Base-by-base conservation (phyloP, 1,140 invertebrate species). In the Formica selysi region DNA sequence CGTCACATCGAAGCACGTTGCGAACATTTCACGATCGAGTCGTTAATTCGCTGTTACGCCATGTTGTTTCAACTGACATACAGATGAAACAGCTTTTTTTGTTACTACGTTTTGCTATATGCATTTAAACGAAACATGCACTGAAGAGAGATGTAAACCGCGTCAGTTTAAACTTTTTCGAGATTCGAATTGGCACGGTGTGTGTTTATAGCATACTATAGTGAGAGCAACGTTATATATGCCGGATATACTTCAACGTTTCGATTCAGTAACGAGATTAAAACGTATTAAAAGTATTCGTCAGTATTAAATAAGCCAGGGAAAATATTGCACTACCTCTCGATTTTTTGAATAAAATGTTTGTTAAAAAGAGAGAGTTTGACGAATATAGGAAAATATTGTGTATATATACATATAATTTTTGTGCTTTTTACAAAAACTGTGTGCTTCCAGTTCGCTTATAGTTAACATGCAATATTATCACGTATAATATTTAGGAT, bases 41-140 rank as follows among this genome's bases (percentile, higher is more conserved):
- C 67, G 59, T 89, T 86, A 71, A 70, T 16, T 54, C 7, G 81
- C 59, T 54, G 71, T 88, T 84, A 89, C 67, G 73, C 79, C 71
- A 61, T 61, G 8, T 13, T 48, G 11, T 41, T 59, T 86, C 29
- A 36, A 57, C 38, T 76, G 67, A 36, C 79, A 29, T 4, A 73
- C 54, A 67, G 16, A 71, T 71, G 54, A 51, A 81, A 19, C 65
- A 59, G 54, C 13, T 81, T 81, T 80, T 29, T 81, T 59, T 26
- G 79, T 19, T 10, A 70, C 38, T 13, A 62, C 78, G 67, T 61
- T 81, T 81, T 32, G 19, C 19, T 13, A 71, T 44, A 59, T 19
- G 10, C 26, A 4, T 13, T 57, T 71, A 73, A 81, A 13, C 51
- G 38, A 73, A 81, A 81, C 38, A 19, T 36, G 51, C 68, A 13